phyloP scores from a whole-genome alignment of 2,113 vertebrate genomes.

The Benitochromis conjunctus region DNA sequence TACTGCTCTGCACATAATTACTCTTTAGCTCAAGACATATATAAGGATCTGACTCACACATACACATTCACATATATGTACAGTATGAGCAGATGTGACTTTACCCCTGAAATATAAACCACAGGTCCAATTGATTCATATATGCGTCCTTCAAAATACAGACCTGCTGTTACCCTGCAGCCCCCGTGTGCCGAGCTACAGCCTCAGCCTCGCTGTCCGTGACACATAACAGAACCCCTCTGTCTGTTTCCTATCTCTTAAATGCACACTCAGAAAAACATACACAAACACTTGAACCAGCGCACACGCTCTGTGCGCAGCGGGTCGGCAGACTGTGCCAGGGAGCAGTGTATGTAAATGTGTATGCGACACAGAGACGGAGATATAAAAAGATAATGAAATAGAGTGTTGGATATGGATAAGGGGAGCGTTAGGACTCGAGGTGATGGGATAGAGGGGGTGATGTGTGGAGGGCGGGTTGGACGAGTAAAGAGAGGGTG shows the following conservation, averaged over 20 bases:
- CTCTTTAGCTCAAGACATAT: not conserved
- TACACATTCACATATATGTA: not conserved
- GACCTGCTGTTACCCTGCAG: not conserved
- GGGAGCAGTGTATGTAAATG: not conserved
- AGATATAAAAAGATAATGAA: constrained; percentile 38
- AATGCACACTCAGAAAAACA: not conserved
- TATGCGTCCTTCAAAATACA: not conserved
- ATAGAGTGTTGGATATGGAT: constrained; percentile 8
- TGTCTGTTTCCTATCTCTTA: constrained; percentile 15
- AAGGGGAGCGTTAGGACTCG: constrained; percentile 8
- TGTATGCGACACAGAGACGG: not conserved
- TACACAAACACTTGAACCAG: not conserved
- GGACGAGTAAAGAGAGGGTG: constrained; percentile 6
- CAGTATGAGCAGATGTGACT: not conserved
- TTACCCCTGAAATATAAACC: not conserved
- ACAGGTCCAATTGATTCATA: not conserved
- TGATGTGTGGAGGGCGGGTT: constrained; percentile 2
- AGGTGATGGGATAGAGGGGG: not conserved
- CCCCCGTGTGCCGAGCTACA: not conserved
- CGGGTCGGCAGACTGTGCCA: not conserved
- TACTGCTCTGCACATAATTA: not conserved
- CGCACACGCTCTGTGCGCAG: not conserved
- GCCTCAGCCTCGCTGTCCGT: not conserved
- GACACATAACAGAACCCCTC: constrained; percentile 18
- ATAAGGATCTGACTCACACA: not conserved